phyloP scores from a whole-genome alignment of 2,113 vertebrate species.

The Mystacornis crossleyi region DNA sequence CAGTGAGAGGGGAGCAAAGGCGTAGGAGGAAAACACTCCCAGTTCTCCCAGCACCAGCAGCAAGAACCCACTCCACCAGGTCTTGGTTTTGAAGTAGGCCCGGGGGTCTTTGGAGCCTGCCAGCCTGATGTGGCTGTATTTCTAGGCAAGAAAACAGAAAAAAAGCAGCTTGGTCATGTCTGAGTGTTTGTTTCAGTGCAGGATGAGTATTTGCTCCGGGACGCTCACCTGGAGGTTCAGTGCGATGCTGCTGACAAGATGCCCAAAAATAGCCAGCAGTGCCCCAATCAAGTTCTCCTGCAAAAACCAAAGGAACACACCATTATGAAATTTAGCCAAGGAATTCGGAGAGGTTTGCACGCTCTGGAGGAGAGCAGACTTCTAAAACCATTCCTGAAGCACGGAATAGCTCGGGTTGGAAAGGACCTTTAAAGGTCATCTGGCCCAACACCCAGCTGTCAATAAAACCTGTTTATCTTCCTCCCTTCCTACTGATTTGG shows the following conservation, averaged over 20 bases:
- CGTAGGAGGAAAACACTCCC: conserved; percentile 90
- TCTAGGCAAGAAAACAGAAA: conserved; percentile 72
- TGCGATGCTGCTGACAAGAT: conserved; percentile 91
- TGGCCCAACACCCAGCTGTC: background rate
- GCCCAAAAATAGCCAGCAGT: conserved; percentile 93
- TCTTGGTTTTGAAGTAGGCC: conserved; percentile 90
- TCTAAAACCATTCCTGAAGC: background rate
- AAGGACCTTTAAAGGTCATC: background rate
- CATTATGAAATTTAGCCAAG: background rate
- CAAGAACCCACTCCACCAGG: conserved; percentile 91
- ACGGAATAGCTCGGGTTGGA: background rate
- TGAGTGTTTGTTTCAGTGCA: background rate
- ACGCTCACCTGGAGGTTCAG: conserved; percentile 89
- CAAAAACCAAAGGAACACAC: background rate
- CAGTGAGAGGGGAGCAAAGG: conserved; percentile 90
- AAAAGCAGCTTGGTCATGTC: background rate
- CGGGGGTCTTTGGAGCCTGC: conserved; percentile 86
- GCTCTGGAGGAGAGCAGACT: background rate
- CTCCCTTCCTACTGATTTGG: background rate
- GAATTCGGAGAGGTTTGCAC: background rate
- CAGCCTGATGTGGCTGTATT: conserved; percentile 89
- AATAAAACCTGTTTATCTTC: background rate
- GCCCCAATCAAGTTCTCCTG: conserved; percentile 97
- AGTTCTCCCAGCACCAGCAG: conserved; percentile 87
- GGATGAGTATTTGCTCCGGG: background rate